Conservation (phyloP, 2,888 invertebrate genomes). For the Ditula angustiorana region DNA sequence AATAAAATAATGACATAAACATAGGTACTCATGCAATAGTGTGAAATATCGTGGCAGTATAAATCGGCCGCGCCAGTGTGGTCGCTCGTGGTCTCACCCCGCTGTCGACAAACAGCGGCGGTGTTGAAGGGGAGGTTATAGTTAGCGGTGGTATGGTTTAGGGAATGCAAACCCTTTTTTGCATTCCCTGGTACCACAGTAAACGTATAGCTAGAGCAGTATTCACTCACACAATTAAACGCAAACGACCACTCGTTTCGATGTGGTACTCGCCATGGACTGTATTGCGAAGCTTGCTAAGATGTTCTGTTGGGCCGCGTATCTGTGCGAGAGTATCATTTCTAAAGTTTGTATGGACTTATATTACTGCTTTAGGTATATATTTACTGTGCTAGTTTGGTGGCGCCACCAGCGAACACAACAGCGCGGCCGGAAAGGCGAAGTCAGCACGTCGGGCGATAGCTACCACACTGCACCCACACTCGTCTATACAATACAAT, state of each 20-base stretch:
- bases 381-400: too few species aligned
- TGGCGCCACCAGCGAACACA: background rate
- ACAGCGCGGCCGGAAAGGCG: slow-evolving; percentile 18
- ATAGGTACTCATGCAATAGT: slow-evolving; percentile 77
- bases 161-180: background rate
- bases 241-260: too few species aligned
- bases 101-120: background rate
- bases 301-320: too few species aligned
- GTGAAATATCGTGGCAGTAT: slow-evolving; percentile 63
- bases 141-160: slow-evolving; percentile 7
- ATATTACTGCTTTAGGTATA: too few species aligned
- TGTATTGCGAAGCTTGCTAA: too few species aligned
- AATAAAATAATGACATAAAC: slow-evolving; percentile 80
- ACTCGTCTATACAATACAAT: slow-evolving; percentile 65
- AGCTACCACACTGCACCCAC: slow-evolving; percentile 55
- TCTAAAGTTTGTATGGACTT: too few species aligned
- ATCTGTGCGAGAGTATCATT: too few species aligned
- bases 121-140: background rate
- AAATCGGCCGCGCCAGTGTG: slow-evolving; percentile 17
- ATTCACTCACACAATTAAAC: too few species aligned
- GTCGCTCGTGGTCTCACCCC: background rate
- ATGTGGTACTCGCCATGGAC: too few species aligned
- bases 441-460: slow-evolving; percentile 26
- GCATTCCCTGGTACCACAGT: background rate
- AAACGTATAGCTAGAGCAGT: too few species aligned